Evolutionary conservation across 2,797 vertebrate species (phyloP).

Genomic region (Sitta carolinensis): DNA sequence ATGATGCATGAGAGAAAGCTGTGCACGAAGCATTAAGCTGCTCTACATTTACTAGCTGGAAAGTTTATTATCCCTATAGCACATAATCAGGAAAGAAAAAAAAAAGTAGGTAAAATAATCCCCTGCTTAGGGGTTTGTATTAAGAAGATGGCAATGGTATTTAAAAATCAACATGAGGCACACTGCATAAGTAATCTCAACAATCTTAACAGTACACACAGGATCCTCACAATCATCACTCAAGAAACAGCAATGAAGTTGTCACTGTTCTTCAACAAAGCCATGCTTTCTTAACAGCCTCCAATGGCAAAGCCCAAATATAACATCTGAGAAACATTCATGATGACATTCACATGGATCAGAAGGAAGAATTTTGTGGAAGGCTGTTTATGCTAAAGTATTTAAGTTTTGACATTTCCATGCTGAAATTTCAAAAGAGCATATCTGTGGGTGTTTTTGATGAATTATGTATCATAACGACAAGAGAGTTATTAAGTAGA

Average conservation of each 20-base stretch:
- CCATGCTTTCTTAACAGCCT: not conserved
- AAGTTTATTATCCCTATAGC: not conserved
- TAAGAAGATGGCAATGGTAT: not conserved
- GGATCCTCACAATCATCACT: not conserved
- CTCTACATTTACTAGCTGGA: not conserved
- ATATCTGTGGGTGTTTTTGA: not conserved
- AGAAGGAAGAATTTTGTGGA: not conserved
- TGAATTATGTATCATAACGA: constrained; percentile 7
- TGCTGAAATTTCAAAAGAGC: not conserved
- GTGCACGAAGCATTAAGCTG: not conserved
- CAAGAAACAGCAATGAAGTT: not conserved
- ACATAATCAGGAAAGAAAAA: not conserved
- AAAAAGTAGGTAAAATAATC: not conserved
- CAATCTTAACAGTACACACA: not conserved
- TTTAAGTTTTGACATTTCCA: not conserved
- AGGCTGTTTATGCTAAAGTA: not conserved
- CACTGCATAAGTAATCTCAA: not conserved
- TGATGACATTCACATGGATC: not conserved
- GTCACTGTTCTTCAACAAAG: not conserved
- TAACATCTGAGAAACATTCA: not conserved
- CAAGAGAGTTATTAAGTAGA: not conserved
- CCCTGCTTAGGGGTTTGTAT: not conserved
- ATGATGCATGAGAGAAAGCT: not conserved
- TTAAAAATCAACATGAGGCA: not conserved
- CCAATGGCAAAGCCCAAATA: not conserved